These are phyloP conservation scores for Drosophila phalerata DNA, from an alignment of 2,888 invertebrate species.

Conservation along the genomic window DNA sequence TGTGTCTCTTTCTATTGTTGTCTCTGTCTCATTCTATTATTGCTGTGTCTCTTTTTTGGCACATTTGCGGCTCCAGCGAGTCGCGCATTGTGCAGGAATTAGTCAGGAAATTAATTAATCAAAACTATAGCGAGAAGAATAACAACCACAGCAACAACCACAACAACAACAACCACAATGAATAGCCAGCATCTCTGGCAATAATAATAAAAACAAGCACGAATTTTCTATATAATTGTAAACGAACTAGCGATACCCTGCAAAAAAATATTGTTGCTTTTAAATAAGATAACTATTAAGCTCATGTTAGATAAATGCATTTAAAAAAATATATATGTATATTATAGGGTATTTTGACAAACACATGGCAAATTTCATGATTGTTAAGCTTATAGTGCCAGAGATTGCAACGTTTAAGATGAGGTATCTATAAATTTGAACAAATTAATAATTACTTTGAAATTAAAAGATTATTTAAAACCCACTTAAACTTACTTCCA, in stretches of 20 bases:
- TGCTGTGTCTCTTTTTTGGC: slow-evolving; percentile 54
- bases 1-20: not conserved
- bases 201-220: slow-evolving; percentile 25
- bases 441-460: too few species aligned
- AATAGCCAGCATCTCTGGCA: slow-evolving; percentile 44
- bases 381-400: too few species aligned
- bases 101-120: slow-evolving; percentile 81
- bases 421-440: too few species aligned
- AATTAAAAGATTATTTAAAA: too few species aligned
- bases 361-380: not conserved
- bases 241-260: slow-evolving; percentile 12
- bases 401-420: too few species aligned
- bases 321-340: not conserved
- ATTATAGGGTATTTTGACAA: not conserved
- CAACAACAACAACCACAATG: slow-evolving; percentile 30
- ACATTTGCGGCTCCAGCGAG: slow-evolving; percentile 75
- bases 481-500: too few species aligned
- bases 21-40: slow-evolving; percentile 8
- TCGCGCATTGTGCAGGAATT: slow-evolving; percentile 77
- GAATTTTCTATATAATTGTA: not conserved
- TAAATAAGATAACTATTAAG: not conserved
- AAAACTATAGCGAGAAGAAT: slow-evolving; percentile 68
- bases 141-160: slow-evolving; percentile 19
- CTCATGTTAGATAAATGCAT: not conserved
- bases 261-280: not conserved